Evolutionary conservation across 2,888 invertebrate species (phyloP).

Genomic region (Drepana falcataria): DNA sequence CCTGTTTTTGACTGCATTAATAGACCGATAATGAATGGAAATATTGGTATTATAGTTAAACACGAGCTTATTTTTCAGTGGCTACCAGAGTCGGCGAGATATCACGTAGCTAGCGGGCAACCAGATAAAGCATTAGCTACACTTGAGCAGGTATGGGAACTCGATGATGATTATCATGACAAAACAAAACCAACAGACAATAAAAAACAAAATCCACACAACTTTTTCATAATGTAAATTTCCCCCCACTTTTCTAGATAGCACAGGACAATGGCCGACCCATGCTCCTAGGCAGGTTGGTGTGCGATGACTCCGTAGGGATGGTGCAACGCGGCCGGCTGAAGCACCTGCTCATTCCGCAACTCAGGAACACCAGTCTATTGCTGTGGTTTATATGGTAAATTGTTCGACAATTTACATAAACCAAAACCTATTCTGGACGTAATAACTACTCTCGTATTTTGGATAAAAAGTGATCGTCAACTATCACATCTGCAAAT

Average conservation of each 20-base stretch:
- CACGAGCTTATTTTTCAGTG: slow-evolving; percentile 79
- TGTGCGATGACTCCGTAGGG: slow-evolving; percentile 85
- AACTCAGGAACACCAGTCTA: slow-evolving; percentile 89
- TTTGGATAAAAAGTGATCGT: too few species aligned
- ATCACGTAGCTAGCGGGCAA: slow-evolving; percentile 91
- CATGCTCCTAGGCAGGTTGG: slow-evolving; percentile 90
- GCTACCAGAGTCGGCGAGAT: slow-evolving; percentile 96
- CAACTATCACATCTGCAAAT: too few species aligned
- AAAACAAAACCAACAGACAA: too few species aligned
- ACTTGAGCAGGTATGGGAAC: slow-evolving; percentile 84
- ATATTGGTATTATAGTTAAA: not conserved
- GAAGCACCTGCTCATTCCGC: slow-evolving; percentile 86
- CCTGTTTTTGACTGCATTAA: too few species aligned
- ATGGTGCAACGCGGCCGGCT: slow-evolving; percentile 83
- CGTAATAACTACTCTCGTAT: too few species aligned
- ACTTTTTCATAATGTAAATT: too few species aligned
- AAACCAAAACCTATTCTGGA: not conserved
- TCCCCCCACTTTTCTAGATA: too few species aligned
- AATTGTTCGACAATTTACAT: slow-evolving; percentile 13
- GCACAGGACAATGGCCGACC: slow-evolving; percentile 93
- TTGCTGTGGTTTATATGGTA: slow-evolving; percentile 97
- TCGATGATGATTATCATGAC: not conserved
- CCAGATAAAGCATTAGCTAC: slow-evolving; percentile 91
- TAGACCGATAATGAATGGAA: too few species aligned
- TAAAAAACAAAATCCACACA: too few species aligned